A percentile compares a stretch with the other conserved stretches of the same genome.
Evolutionary conservation across 2,797 vertebrate genomes (phyloP).

Genomic region (Hephaestus fuliginosus): DNA sequence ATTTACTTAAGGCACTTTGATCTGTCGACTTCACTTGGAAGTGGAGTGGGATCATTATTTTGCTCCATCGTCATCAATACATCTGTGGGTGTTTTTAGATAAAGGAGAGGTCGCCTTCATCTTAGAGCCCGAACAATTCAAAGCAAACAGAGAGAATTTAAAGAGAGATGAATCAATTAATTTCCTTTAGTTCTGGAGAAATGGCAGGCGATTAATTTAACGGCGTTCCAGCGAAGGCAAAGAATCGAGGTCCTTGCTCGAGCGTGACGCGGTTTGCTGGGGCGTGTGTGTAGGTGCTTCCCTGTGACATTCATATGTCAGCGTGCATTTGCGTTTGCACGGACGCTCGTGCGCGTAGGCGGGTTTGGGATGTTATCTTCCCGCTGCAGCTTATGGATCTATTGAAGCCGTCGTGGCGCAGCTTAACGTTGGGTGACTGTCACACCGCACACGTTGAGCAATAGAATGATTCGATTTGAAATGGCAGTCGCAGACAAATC

Average conservation of each 20-base stretch:
- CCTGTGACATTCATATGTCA: constrained; percentile 23
- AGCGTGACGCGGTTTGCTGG: not conserved
- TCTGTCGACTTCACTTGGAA: constrained; percentile 30
- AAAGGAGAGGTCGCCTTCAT: constrained; percentile 23
- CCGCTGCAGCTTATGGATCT: constrained; percentile 38
- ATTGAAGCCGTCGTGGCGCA: constrained; percentile 3
- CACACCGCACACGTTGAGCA: not conserved
- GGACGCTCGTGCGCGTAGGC: constrained; percentile 21
- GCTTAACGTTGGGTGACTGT: constrained; percentile 13
- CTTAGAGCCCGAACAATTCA: constrained; percentile 19
- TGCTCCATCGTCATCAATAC: constrained; percentile 8
- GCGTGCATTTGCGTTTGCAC: constrained; percentile 27
- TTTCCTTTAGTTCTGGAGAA: constrained; percentile 14
- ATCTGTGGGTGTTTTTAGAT: constrained; percentile 17
- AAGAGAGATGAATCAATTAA: constrained; percentile 21
- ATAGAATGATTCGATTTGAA: constrained; percentile 15
- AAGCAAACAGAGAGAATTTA: constrained; percentile 26
- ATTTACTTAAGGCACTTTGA: constrained; percentile 39
- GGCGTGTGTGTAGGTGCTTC: constrained; percentile 9
- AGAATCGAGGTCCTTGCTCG: constrained; percentile 24
- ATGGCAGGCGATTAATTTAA: constrained; percentile 35
- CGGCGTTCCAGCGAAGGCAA: constrained; percentile 3
- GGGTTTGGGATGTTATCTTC: constrained; percentile 29
- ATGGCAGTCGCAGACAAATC: constrained; percentile 9
- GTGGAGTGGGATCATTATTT: constrained; percentile 51